Conservation (phyloP, 2,888 invertebrate species). For the Eristalis arbustorum region DNA sequence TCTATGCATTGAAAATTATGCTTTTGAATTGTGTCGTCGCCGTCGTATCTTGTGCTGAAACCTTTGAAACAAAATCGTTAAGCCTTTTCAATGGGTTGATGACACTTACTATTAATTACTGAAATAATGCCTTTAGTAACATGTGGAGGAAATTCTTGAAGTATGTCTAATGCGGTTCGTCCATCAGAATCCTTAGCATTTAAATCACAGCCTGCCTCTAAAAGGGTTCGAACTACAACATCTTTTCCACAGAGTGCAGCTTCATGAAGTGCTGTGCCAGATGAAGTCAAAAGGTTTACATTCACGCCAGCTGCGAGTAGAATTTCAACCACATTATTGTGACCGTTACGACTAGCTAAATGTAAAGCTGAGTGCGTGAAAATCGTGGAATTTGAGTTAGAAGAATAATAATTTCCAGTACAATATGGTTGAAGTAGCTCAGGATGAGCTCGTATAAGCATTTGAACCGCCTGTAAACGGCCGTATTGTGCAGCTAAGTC, state of each 20-base stretch:
- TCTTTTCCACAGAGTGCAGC: slow-evolving; percentile 95
- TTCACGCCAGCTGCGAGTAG: slow-evolving; percentile 92
- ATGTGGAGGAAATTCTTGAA: slow-evolving; percentile 93
- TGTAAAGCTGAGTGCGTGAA: slow-evolving; percentile 92
- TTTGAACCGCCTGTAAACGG: slow-evolving; percentile 90
- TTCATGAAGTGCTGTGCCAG: slow-evolving; percentile 95
- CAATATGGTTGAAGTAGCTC: slow-evolving; percentile 89
- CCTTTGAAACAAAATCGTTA: slow-evolving; percentile 61
- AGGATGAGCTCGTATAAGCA: slow-evolving; percentile 91
- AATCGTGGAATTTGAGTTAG: neutral
- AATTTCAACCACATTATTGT: slow-evolving; percentile 91
- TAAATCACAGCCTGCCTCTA: slow-evolving; percentile 91
- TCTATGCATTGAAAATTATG: slow-evolving; percentile 72
- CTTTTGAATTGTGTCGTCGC: slow-evolving; percentile 82
- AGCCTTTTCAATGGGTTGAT: neutral
- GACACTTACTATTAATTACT: slow-evolving; percentile 88
- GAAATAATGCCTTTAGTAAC: slow-evolving; percentile 92
- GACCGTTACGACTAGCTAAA: slow-evolving; percentile 95
- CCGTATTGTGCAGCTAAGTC: slow-evolving; percentile 97
- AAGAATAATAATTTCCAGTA: slow-evolving; percentile 38
- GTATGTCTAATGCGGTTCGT: slow-evolving; percentile 91
- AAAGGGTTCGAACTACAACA: slow-evolving; percentile 90
- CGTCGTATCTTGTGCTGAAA: slow-evolving; percentile 80
- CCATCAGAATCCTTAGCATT: slow-evolving; percentile 89
- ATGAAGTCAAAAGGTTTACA: slow-evolving; percentile 91